Conservation (phyloP, 2,888 invertebrate species). For the Branchipolynoe longqiensis region DNA sequence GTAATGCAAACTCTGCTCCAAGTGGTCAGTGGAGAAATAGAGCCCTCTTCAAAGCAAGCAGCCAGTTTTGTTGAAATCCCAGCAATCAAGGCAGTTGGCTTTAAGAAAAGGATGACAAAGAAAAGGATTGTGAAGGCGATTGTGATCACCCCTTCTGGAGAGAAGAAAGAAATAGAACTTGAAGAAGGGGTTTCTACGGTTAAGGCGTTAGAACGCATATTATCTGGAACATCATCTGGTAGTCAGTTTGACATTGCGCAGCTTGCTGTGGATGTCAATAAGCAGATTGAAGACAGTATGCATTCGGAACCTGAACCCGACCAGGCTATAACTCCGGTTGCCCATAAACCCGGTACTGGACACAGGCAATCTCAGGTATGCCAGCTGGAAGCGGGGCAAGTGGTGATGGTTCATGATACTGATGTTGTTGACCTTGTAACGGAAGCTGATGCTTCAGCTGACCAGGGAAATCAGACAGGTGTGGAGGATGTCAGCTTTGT, state of each 20-base stretch:
- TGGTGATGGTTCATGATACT: no score
- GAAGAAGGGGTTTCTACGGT: not conserved
- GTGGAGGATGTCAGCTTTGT: not conserved
- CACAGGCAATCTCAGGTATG: not conserved
- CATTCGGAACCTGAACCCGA: not conserved
- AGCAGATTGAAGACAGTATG: constrained; percentile 28
- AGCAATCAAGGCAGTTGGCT: not conserved
- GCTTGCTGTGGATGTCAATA: constrained; percentile 17
- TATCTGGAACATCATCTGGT: not conserved
- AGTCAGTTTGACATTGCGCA: not conserved
- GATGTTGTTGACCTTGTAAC: no score
- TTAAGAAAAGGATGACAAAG: not conserved
- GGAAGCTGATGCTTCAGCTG: no score
- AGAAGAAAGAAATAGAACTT: constrained; percentile 26
- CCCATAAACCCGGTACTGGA: not conserved
- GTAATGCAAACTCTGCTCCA: no score
- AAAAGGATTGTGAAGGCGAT: constrained; percentile 40
- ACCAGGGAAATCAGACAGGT: not conserved
- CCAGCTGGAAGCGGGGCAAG: not conserved
- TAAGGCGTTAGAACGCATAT: constrained; percentile 11
- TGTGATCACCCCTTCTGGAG: constrained; percentile 33
- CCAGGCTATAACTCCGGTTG: no score
- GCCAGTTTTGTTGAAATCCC: not conserved
- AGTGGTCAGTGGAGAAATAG: no score
- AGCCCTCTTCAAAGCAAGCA: not conserved